Evolutionary conservation across 1,140 invertebrate genomes (phyloP).

Genomic region (Hyphantria cunea): DNA sequence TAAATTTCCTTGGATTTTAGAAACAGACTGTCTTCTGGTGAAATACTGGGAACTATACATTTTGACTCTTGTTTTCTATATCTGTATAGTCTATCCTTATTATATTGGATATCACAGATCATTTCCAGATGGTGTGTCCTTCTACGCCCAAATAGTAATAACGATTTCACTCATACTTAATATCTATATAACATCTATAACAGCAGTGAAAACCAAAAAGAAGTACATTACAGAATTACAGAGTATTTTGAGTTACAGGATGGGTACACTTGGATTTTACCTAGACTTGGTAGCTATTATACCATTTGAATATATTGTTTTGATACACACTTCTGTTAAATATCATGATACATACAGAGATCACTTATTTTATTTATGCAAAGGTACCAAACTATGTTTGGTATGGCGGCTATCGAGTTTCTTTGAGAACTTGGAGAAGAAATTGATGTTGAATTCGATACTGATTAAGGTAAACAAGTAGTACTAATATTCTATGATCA

Average conservation of each 20-base stretch:
- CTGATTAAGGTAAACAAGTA: conserved; percentile 52
- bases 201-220: conserved; percentile 71
- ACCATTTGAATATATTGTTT: conserved; percentile 73
- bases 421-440: conserved; percentile 67
- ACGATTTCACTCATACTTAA: conserved; percentile 61
- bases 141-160: conserved; percentile 61
- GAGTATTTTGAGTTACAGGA: conserved; percentile 60
- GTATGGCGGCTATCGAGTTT: conserved; percentile 71
- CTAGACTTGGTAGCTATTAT: conserved; percentile 70
- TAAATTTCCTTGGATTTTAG: conserved; percentile 69
- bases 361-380: conserved; percentile 69
- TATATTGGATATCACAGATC: conserved; percentile 61
- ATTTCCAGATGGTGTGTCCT: conserved; percentile 55
- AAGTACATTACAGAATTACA: conserved; percentile 59
- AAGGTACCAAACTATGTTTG: conserved; percentile 68
- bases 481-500: not conserved
- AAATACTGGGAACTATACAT: conserved; percentile 71
- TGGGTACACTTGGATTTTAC: conserved; percentile 73
- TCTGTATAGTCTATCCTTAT: conserved; percentile 66
- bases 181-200: conserved; percentile 54
- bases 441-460: conserved; percentile 61
- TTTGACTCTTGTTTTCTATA: conserved; percentile 58
- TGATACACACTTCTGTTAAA: conserved; percentile 53
- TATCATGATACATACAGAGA: conserved; percentile 63
- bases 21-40: conserved; percentile 60